phyloP scores from a whole-genome alignment of 2,113 vertebrate species.

The Callaeas wilsoni region DNA sequence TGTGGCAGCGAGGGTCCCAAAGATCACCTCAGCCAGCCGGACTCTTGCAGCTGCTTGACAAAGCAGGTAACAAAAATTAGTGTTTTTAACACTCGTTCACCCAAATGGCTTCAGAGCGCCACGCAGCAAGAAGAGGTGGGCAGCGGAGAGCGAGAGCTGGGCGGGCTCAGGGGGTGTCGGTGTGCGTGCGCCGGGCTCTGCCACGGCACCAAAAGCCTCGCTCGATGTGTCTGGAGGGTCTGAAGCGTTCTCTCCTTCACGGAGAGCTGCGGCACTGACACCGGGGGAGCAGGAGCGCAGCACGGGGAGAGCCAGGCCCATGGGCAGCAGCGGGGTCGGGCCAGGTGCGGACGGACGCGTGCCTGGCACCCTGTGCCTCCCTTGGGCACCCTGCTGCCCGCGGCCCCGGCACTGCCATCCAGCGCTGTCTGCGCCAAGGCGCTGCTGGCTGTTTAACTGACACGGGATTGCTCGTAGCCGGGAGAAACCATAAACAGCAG shows the following conservation, averaged over 20 bases:
- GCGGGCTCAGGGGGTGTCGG: background rate
- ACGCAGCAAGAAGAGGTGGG: background rate
- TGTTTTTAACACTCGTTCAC: background rate
- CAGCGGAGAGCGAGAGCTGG: background rate
- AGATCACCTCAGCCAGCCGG: background rate
- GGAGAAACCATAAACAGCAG: conserved; percentile 23
- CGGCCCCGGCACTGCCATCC: background rate
- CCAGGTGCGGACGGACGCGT: background rate
- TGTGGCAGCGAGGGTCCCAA: background rate
- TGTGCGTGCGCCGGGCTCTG: background rate
- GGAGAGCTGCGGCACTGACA: background rate
- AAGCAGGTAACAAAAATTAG: background rate
- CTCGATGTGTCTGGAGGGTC: background rate
- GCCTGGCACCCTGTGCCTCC: background rate
- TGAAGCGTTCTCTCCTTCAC: background rate
- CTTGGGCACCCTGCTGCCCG: background rate
- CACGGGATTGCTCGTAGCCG: background rate
- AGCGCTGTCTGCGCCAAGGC: background rate
- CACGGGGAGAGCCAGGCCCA: background rate
- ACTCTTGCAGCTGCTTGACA: background rate
- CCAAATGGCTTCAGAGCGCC: background rate
- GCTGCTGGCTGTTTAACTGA: background rate
- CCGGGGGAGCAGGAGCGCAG: background rate
- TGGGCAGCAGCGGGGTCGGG: background rate
- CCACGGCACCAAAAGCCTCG: background rate